phyloP scores from a whole-genome alignment of 2,797 vertebrate species.

The Enteromius anoplus region DNA sequence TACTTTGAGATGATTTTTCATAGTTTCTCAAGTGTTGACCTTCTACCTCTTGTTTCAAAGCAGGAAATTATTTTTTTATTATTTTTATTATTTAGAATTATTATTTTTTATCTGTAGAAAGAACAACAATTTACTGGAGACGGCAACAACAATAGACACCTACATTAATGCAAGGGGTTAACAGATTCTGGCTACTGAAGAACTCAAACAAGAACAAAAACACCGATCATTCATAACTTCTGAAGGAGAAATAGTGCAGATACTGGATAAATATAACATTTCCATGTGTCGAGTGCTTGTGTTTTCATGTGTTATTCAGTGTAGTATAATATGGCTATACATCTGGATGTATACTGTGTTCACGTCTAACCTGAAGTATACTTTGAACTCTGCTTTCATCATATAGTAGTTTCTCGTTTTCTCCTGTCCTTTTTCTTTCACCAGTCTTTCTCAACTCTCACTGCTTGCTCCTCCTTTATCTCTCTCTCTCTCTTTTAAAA shows the following conservation, averaged over 20 bases:
- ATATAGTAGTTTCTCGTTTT: background rate
- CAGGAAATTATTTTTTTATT: background rate
- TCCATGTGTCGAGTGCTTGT: background rate
- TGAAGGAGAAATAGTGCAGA: background rate
- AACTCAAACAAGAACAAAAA: background rate
- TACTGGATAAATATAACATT: background rate
- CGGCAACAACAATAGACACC: background rate
- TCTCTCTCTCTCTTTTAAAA: conserved; percentile 47
- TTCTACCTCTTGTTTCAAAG: background rate
- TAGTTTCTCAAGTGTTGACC: background rate
- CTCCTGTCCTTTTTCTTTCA: background rate
- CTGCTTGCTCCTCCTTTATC: background rate
- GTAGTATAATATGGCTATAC: background rate
- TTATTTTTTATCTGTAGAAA: background rate
- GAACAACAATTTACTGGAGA: background rate
- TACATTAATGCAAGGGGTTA: background rate
- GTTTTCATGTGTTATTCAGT: background rate
- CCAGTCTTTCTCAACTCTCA: conserved; percentile 10
- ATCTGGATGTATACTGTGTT: too few relatives aligned
- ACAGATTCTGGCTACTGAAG: background rate
- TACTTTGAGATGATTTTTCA: background rate
- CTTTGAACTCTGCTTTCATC: conserved; percentile 1
- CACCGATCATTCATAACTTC: background rate
- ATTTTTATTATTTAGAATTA: too few relatives aligned
- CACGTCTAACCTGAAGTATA: background rate